Conservation (phyloP, 2,113 vertebrate species). For the Ptyas mucosa region DNA sequence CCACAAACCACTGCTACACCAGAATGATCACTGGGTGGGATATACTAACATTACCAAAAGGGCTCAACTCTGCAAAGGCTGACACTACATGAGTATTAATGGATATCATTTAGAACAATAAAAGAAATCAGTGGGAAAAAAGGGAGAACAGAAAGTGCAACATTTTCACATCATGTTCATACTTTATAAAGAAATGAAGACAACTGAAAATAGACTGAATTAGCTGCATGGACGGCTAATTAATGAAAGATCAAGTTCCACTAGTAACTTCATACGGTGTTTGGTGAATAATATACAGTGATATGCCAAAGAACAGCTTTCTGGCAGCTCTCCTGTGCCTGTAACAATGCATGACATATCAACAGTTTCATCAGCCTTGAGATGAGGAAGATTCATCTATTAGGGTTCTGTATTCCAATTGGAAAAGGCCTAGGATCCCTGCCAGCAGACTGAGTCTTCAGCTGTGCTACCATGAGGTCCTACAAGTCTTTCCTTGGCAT, state of each 20-base stretch:
- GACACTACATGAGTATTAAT: neutral
- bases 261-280: neutral
- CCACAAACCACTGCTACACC: neutral
- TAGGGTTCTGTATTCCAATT: neutral
- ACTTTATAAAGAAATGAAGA: neutral
- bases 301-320: neutral
- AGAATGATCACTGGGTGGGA: neutral
- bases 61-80: no score
- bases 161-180: neutral
- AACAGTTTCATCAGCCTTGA: neutral
- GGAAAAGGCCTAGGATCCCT: neutral
- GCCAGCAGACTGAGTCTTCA: neutral
- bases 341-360: neutral
- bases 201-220: neutral
- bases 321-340: neutral
- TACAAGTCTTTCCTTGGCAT: neutral
- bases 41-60: neutral
- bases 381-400: neutral
- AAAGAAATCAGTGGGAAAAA: neutral
- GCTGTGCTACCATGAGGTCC: neutral
- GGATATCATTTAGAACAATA: neutral
- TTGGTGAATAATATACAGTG: neutral
- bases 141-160: neutral
- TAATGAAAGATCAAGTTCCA: no score
- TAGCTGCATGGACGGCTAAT: neutral